phyloP scores from a whole-genome alignment of 2,888 invertebrate genomes.

The Amiota minor region DNA sequence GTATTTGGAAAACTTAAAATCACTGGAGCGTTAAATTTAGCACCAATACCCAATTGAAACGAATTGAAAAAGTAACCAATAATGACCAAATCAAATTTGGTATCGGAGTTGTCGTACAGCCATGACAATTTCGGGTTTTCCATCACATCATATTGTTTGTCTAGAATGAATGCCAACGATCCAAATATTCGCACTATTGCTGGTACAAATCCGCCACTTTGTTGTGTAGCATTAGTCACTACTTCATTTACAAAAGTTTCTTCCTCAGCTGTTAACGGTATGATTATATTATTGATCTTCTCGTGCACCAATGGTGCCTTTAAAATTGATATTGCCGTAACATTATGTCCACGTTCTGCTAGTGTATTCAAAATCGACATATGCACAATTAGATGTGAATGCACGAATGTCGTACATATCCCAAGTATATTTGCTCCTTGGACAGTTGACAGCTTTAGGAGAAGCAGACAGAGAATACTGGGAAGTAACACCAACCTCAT shows the following conservation, averaged over 20 bases:
- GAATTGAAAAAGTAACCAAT: constrained; percentile 67
- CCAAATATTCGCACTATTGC: constrained; percentile 35
- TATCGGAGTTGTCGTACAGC: constrained; percentile 58
- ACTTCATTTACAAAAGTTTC: constrained; percentile 27
- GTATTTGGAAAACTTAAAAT: constrained; percentile 49
- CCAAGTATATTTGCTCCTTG: constrained; percentile 64
- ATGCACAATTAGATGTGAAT: constrained; percentile 69
- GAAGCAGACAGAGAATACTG: not conserved
- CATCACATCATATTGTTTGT: constrained; percentile 52
- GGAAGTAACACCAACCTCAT: no score
- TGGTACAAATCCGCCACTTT: not conserved
- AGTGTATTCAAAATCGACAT: constrained; percentile 62
- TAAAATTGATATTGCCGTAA: constrained; percentile 63
- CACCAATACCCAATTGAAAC: constrained; percentile 61
- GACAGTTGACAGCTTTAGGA: not conserved
- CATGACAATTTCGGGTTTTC: constrained; percentile 52
- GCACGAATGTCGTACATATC: constrained; percentile 63
- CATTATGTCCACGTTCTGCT: constrained; percentile 67
- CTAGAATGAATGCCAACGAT: constrained; percentile 45
- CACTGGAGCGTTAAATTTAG: constrained; percentile 63
- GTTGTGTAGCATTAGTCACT: not conserved
- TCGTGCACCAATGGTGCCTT: constrained; percentile 47
- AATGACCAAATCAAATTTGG: constrained; percentile 65
- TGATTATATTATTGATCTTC: constrained; percentile 48
- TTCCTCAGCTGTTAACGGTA: constrained; percentile 50